These are phyloP conservation scores for Mesodorylaimus sp. DNA, from an alignment of 2,888 invertebrate species.

Conservation along the genomic window DNA sequence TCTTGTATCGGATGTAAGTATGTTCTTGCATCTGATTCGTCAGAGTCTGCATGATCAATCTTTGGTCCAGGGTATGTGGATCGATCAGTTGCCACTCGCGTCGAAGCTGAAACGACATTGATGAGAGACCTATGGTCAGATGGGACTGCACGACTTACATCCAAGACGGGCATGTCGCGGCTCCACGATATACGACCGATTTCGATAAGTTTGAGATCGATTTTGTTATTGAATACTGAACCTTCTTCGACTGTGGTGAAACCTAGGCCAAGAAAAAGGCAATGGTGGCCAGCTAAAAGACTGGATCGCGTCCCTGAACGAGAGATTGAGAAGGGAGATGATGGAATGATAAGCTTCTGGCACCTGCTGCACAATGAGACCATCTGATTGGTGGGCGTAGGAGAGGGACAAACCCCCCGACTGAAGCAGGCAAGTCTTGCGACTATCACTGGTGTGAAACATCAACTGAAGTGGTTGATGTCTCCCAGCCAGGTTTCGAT, in stretches of 20 bases:
- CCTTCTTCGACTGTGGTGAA: constrained; percentile 29
- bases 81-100: constrained; percentile 27
- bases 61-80: constrained; percentile 20
- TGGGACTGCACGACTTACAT: constrained; percentile 23
- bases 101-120: constrained; percentile 18
- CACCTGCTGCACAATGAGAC: no score
- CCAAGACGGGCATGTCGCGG: constrained; percentile 28
- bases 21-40: constrained; percentile 28
- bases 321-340: no score
- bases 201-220: constrained; percentile 23
- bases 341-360: no score
- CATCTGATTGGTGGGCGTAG: no score
- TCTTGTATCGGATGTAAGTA: constrained; percentile 15
- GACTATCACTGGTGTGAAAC: no score
- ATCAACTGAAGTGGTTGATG: no score
- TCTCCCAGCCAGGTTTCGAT: no score
- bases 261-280: constrained; percentile 12
- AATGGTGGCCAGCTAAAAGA: no score
- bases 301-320: no score
- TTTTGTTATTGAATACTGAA: constrained; percentile 17
- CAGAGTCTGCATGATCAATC: constrained; percentile 26
- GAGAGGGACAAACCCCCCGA: no score
- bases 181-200: constrained; percentile 28
- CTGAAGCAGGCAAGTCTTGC: no score
- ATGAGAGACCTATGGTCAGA: no score